These are phyloP conservation scores for Entomobrya multifasciata DNA, from an alignment of 2,888 invertebrate genomes.

Conservation along the genomic window DNA sequence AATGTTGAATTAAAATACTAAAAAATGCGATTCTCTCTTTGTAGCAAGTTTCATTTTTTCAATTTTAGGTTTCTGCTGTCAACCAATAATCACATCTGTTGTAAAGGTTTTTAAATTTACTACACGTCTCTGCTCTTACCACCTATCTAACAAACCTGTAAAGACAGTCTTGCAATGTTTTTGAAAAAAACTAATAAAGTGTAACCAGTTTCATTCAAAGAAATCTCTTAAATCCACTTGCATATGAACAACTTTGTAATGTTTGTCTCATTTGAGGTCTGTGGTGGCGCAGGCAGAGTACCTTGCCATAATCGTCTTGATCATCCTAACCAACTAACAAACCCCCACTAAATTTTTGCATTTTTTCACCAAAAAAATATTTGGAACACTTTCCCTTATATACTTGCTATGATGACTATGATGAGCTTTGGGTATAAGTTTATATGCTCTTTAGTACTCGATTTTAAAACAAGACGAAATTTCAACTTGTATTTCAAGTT, in stretches of 20 bases:
- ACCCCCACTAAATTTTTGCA: constrained; percentile 43
- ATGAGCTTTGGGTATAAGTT: background rate
- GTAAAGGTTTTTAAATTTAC: no score
- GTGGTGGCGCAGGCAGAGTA: no score
- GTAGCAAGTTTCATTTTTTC: background rate
- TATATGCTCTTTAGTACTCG: background rate
- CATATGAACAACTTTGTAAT: background rate
- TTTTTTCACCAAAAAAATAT: constrained; percentile 44
- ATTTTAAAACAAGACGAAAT: background rate
- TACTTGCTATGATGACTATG: no score
- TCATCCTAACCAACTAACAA: constrained; percentile 1
- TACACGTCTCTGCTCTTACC: no score
- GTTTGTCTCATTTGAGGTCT: background rate
- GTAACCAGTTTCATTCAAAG: constrained; percentile 47
- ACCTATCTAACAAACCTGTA: no score
- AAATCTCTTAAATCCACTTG: background rate
- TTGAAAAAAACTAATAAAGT: background rate
- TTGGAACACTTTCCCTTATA: constrained; percentile 71
- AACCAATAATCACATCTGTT: no score
- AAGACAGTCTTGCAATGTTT: background rate
- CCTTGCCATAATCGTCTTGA: background rate
- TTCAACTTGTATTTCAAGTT: constrained; percentile 56
- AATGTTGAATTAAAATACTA: no score
- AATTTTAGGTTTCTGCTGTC: no score
- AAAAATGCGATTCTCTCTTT: background rate